Base-by-base conservation (phyloP, 2,888 invertebrate species). In the Stegana nigrithorax region DNA sequence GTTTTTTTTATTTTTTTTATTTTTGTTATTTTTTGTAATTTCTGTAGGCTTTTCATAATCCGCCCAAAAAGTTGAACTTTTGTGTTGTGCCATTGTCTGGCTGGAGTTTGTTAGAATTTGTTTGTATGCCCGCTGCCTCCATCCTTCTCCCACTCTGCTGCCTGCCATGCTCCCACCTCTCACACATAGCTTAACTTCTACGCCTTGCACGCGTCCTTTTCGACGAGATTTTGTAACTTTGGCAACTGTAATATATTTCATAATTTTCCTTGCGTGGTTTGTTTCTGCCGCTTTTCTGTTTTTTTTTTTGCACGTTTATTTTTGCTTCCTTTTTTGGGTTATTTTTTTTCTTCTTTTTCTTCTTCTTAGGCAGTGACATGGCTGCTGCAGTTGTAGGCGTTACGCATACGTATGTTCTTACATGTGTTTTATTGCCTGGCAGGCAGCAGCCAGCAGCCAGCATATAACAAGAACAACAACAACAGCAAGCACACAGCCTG, bases 371-470 rank as follows among this genome's bases (percentile, higher is more conserved):
- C 27, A 53, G 29, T 53, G 53, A 55, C 53, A 55, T 55, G 36
- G 53, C 32, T 55, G 32, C 21, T 25, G 21, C 29, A 26, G 53
- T 26, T 55, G 53, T 55, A 55, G 53, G 53, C 53, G 53, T 55
- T 32, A 55, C 53, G 53, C 53, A 55, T 55, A 55, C 21, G 53
- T 55, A 32, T 55, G 53, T 32, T 58, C 14, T 19, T 63, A 70
- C 67, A 74, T 64, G 59, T 61, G 65, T 66, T 61, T 63, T 51
- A 57, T 50, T 59, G 53, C 53, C 59, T 21, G 51, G 42, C 32
- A n/a, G 29, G 51, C 61, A 56, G 63, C 73, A 75, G 75, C 73
- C 75, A 75, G n/a, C n/a, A 55, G 6, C 19, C 19, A 8, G 14
- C 7, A 4, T n/a, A n/a, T n/a, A n/a, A n/a, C n/a, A n/a, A n/a